Percentiles rank a stretch among this genome's conserved stretches.
These are phyloP conservation scores for Emydoidea blandingii DNA, from an alignment of 2,797 vertebrate genomes.

Conservation along the genomic window DNA sequence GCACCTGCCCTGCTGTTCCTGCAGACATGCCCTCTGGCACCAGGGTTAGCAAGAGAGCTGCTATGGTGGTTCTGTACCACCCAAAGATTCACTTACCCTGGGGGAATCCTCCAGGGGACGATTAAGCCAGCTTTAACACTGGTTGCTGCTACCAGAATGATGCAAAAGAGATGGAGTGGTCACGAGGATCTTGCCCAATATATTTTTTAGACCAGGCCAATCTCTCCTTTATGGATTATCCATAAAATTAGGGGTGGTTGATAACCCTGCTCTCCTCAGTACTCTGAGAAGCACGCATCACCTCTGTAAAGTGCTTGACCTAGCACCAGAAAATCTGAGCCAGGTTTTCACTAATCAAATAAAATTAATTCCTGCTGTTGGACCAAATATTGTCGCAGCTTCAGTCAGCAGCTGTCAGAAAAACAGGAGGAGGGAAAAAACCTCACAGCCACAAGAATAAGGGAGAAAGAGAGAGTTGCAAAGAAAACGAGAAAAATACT, in stretches of 20 bases:
- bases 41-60: rapidly evolving
- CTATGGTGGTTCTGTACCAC: not conserved
- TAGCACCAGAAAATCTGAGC: not conserved
- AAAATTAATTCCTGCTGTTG: not conserved
- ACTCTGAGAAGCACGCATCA: not conserved
- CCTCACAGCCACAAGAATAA: not conserved
- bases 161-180: not conserved
- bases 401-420: not conserved
- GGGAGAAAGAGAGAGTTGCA: not conserved
- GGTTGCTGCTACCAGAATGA: not conserved
- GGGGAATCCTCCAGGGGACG: not conserved
- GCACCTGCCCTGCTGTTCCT: not conserved
- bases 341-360: not conserved
- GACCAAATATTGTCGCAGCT: not conserved
- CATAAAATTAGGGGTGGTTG: not conserved
- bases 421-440: not conserved
- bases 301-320: not conserved
- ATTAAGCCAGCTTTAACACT: too few relatives aligned
- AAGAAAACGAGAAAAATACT: not conserved
- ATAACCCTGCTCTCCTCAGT: not conserved
- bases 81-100: not conserved
- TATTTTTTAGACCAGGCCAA: not conserved
- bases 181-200: rapidly evolving
- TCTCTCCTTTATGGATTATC: not conserved
- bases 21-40: not conserved